Evolutionary conservation across 2,888 invertebrate species (phyloP), one percentile per base, ranked within the genome.

Genomic region (Gari tellinella): DNA sequence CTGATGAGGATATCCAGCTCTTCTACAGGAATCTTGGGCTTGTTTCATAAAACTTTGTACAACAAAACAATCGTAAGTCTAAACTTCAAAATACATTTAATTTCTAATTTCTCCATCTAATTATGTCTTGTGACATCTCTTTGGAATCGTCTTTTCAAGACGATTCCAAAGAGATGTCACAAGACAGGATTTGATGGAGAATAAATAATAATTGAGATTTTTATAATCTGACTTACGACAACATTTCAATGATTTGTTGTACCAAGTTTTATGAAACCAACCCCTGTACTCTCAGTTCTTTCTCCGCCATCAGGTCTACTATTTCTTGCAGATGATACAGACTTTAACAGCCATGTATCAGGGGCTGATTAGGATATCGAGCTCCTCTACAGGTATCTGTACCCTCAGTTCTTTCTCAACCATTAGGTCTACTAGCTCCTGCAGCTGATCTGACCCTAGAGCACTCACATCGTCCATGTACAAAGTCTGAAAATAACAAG

Each of bases 331-430:
- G 79, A n/a, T n/a, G n/a, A n/a, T n/a, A n/a, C n/a, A n/a, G 56
- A 15, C 21, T 43, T 41, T 12, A 40, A 43, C 43, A 60, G n/a
- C 21, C 14, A n/a, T n/a, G n/a, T 10, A 31, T 31, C 31, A 31
- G 31, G 31, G 31, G 31, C 31, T 31, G n/a, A 72, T 72, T n/a
- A 87, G 65, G 52, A 89, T 81, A 52, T 91, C 89, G 2, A 93
- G 82, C 80, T 93, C 93, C 78, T 93, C 93, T n/a, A 92, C 63
- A n/a, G 92, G 92, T 17, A 92, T 86, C 52, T 92, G 86, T 8
- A 93, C 80, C 58, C 92, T 76, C 3, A 93, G 80, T 80, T 92
- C 92, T 73, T 93, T 92, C 81, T 93, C 93, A 40, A 86, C 85
- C 90, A 93, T 89, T 45, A 92, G 81, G 64, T 91, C 92, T n/a